phyloP scores from a whole-genome alignment of 2,888 invertebrate species.

The Auanema sp. region DNA sequence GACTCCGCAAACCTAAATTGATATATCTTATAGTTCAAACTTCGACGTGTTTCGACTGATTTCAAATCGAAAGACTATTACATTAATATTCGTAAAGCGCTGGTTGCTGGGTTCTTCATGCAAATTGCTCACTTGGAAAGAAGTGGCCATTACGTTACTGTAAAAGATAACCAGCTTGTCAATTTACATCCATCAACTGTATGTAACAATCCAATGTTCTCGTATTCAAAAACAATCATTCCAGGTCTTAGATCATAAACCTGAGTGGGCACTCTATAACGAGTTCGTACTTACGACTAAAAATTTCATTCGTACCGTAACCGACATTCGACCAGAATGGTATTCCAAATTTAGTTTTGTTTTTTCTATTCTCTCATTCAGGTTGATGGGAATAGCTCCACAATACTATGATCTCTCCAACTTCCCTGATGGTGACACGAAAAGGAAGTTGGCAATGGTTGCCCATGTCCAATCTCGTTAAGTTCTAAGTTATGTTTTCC shows the following conservation, averaged over 20 bases:
- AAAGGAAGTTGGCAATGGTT: conserved; percentile 84
- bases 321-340: conserved; percentile 89
- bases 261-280: conserved; percentile 99
- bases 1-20: neutral
- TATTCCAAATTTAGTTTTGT: conserved; percentile 64
- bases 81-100: conserved; percentile 94
- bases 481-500: no score
- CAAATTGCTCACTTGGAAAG: conserved; percentile 97
- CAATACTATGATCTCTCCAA: conserved; percentile 97
- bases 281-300: conserved; percentile 99
- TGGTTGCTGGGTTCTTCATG: conserved; percentile 99
- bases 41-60: conserved; percentile 79
- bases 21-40: conserved; percentile 36
- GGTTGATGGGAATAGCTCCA: conserved; percentile 91
- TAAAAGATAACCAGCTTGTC: conserved; percentile 98
- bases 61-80: conserved; percentile 97
- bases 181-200: conserved; percentile 96
- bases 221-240: no score
- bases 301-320: conserved; percentile 97
- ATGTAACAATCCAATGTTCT: neutral
- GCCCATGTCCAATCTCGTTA: conserved; percentile 1
- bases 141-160: conserved; percentile 95
- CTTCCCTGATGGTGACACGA: conserved; percentile 96
- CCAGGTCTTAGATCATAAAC: conserved; percentile 88
- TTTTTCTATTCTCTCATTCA: conserved; percentile 46